phyloP scores from a whole-genome alignment of 2,888 invertebrate genomes.

The Salticus scenicus region DNA sequence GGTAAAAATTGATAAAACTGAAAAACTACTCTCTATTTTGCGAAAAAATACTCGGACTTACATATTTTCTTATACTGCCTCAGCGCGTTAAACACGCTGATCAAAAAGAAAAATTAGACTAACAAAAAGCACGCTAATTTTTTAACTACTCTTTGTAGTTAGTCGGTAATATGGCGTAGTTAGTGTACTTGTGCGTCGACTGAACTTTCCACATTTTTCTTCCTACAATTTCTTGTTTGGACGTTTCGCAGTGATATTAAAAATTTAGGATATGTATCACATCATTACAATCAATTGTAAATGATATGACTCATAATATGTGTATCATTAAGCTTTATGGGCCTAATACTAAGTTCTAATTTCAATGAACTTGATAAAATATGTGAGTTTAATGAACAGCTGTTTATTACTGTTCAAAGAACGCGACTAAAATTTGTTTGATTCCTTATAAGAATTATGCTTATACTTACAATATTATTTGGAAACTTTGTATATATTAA shows the following conservation, averaged over 20 bases:
- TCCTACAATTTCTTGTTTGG: constrained; percentile 58
- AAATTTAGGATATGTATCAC: constrained; percentile 69
- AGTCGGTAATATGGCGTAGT: constrained; percentile 47
- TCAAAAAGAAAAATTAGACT: no score
- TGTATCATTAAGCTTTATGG: constrained; percentile 48
- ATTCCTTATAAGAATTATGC: constrained; percentile 50
- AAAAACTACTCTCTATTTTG: no score
- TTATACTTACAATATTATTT: constrained; percentile 38
- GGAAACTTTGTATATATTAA: constrained; percentile 42
- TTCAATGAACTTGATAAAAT: constrained; percentile 62
- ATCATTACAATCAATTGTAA: constrained; percentile 65
- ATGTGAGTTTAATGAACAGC: constrained; percentile 25
- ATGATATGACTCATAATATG: constrained; percentile 66
- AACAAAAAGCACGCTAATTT: no score
- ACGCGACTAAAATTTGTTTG: constrained; percentile 46
- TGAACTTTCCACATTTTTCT: constrained; percentile 47
- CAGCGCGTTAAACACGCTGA: background rate
- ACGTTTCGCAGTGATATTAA: constrained; percentile 67
- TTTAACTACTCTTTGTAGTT: constrained; percentile 21
- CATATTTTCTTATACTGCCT: no score
- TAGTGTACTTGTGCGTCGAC: constrained; percentile 63
- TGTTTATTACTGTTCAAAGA: constrained; percentile 26
- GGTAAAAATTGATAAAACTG: no score
- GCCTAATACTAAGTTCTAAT: constrained; percentile 57
- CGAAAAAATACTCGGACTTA: no score